These are phyloP conservation scores for Pristis pectinata DNA, from an alignment of 2,797 vertebrate species.

Conservation along the genomic window DNA sequence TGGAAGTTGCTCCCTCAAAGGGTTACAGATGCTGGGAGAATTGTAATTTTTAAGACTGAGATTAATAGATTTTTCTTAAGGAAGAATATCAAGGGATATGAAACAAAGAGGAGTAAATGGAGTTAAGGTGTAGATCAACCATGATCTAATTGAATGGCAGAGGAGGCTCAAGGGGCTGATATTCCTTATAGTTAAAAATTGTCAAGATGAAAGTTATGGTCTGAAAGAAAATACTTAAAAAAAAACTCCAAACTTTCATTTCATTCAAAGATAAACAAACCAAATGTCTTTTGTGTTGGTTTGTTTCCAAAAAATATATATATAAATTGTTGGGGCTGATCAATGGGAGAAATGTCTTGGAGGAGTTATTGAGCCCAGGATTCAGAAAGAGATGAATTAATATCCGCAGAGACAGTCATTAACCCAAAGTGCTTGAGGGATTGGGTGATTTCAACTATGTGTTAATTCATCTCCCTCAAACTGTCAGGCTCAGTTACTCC, in stretches of 20 bases:
- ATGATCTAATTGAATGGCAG: neutral
- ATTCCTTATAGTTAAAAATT: neutral
- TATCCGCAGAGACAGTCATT: conserved; percentile 22
- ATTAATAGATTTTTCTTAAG: neutral
- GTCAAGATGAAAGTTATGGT: neutral
- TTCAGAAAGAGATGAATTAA: conserved; percentile 8
- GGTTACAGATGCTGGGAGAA: neutral
- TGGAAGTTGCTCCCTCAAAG: neutral
- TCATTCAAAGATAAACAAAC: neutral
- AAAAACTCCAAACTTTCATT: conserved; percentile 16
- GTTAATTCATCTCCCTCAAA: conserved; percentile 29
- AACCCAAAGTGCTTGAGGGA: conserved; percentile 1
- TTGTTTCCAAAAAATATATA: neutral
- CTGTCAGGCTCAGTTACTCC: conserved; percentile 2
- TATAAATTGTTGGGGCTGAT: neutral
- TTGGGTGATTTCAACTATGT: conserved; percentile 22
- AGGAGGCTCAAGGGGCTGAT: neutral
- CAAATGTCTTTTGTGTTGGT: neutral
- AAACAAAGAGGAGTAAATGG: neutral
- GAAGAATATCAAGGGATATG: neutral
- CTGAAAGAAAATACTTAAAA: neutral
- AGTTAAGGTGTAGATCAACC: neutral
- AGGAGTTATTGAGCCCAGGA: conserved; percentile 4
- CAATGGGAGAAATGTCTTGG: neutral
- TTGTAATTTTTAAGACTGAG: neutral